phyloP scores from a whole-genome alignment of 53 echinoderm and acorn worm species.

The Crossaster papposus region DNA sequence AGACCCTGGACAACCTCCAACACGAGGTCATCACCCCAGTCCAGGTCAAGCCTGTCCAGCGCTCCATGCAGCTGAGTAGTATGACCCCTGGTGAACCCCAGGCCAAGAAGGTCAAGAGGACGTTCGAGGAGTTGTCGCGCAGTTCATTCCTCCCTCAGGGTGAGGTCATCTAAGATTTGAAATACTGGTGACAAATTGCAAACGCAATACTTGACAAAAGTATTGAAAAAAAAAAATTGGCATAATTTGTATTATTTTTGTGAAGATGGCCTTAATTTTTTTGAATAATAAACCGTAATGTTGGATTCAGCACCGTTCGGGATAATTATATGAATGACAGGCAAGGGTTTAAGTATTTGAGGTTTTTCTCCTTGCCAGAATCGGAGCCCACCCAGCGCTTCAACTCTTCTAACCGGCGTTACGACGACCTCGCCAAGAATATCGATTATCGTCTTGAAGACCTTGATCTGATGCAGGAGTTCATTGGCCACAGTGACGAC shows the following conservation, averaged over 20 bases:
- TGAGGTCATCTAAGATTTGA: constrained; percentile 12
- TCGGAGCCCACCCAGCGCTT: constrained; percentile 69
- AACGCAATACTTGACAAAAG: too few relatives aligned
- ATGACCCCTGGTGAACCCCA: constrained; percentile 44
- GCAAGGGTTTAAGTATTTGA: neutral
- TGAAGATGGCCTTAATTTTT: too few relatives aligned
- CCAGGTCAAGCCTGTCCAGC: constrained; percentile 69
- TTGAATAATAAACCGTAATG: too few relatives aligned
- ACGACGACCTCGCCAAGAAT: constrained; percentile 77
- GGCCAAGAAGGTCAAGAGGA: constrained; percentile 73
- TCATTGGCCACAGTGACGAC: constrained; percentile 68
- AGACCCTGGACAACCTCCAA: constrained; percentile 77
- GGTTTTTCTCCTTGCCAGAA: constrained; percentile 40
- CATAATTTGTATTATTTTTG: too few relatives aligned
- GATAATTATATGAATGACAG: too few relatives aligned
- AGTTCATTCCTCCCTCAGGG: constrained; percentile 80
- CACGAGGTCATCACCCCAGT: constrained; percentile 78
- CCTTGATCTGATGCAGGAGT: constrained; percentile 79
- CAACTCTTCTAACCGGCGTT: constrained; percentile 77
- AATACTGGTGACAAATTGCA: too few relatives aligned
- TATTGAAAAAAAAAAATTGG: too few relatives aligned
- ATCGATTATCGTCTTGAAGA: constrained; percentile 79
- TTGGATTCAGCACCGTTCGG: too few relatives aligned
- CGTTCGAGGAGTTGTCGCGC: constrained; percentile 77
- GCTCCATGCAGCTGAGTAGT: constrained; percentile 69